Percentiles rank a stretch among this genome's conserved stretches.
phyloP scores from a whole-genome alignment of 2,113 vertebrate genomes.

The Osmerus eperlanus region DNA sequence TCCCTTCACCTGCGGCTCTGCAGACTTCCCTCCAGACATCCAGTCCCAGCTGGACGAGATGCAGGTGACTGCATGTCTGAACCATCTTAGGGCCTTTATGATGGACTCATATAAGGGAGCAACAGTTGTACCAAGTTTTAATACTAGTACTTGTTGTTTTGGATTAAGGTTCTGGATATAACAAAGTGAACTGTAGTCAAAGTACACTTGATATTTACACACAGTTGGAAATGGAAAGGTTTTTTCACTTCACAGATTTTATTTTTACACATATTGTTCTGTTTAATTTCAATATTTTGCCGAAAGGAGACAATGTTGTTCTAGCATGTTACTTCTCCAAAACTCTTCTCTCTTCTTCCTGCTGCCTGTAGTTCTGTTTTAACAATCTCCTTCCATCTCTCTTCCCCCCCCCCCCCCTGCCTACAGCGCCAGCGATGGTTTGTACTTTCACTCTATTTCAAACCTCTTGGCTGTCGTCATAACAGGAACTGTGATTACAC shows the following conservation, averaged over 20 bases:
- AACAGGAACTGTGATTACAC: background rate
- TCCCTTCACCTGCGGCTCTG: constrained; percentile 92
- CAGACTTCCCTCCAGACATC: constrained; percentile 94
- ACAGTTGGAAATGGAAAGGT: background rate
- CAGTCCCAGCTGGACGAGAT: constrained; percentile 98
- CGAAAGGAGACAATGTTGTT: constrained; percentile 44
- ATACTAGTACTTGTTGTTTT: no score
- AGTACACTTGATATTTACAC: no score
- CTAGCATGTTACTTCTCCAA: background rate
- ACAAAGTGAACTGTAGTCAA: no score
- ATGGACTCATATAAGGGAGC: constrained; percentile 16
- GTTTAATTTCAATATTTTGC: background rate
- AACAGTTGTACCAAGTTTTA: background rate
- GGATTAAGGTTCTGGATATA: no score
- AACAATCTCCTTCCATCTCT: constrained; percentile 63
- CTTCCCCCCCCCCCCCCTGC: constrained; percentile 66
- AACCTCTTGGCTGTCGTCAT: background rate
- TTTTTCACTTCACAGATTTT: background rate
- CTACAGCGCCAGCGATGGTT: constrained; percentile 97
- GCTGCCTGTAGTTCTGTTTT: constrained; percentile 18
- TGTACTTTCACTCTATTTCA: constrained; percentile 74
- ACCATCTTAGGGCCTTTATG: constrained; percentile 11
- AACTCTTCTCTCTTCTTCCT: background rate
- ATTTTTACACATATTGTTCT: background rate
- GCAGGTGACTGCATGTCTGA: constrained; percentile 83